Conservation (phyloP, 2,888 invertebrate species). For the Lathronympha strigana region DNA sequence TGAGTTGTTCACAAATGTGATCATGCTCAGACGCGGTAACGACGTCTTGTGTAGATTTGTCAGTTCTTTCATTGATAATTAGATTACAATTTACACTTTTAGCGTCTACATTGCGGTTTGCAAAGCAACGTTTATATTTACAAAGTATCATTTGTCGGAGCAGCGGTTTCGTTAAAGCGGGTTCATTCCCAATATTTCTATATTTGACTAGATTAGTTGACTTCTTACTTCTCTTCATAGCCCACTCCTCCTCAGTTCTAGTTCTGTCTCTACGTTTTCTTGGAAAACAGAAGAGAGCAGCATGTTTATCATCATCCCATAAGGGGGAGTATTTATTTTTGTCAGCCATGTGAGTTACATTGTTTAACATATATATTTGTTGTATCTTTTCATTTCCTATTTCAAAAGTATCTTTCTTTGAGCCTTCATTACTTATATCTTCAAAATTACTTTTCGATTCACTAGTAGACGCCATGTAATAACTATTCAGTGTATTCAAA, state of each 20-base stretch:
- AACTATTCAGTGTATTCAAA: slow-evolving; percentile 48
- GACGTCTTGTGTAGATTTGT: slow-evolving; percentile 55
- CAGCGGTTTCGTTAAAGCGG: slow-evolving; percentile 58
- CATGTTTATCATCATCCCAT: slow-evolving; percentile 46
- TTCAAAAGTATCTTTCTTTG: not conserved
- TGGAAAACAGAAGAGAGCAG: slow-evolving; percentile 59
- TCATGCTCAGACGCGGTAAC: slow-evolving; percentile 58
- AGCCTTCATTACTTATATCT: not conserved
- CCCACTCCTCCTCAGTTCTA: slow-evolving; percentile 37
- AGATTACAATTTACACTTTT: slow-evolving; percentile 46
- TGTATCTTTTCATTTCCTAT: not conserved
- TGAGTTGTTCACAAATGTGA: slow-evolving; percentile 63
- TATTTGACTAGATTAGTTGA: slow-evolving; percentile 74
- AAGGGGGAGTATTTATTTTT: slow-evolving; percentile 37
- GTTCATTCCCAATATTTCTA: slow-evolving; percentile 62
- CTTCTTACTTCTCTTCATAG: slow-evolving; percentile 67
- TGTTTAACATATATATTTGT: not conserved
- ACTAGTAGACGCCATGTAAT: slow-evolving; percentile 15
- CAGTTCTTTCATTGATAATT: slow-evolving; percentile 47
- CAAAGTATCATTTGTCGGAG: slow-evolving; percentile 64
- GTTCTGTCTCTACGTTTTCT: slow-evolving; percentile 48
- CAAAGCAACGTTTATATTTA: slow-evolving; percentile 52
- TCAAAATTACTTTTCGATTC: not conserved
- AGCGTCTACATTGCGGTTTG: slow-evolving; percentile 36
- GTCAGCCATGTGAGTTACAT: not conserved